Evolutionary conservation across 2,888 invertebrate species (phyloP), one percentile per base, ranked within the genome.

Genomic region (Drosophila borborema): DNA sequence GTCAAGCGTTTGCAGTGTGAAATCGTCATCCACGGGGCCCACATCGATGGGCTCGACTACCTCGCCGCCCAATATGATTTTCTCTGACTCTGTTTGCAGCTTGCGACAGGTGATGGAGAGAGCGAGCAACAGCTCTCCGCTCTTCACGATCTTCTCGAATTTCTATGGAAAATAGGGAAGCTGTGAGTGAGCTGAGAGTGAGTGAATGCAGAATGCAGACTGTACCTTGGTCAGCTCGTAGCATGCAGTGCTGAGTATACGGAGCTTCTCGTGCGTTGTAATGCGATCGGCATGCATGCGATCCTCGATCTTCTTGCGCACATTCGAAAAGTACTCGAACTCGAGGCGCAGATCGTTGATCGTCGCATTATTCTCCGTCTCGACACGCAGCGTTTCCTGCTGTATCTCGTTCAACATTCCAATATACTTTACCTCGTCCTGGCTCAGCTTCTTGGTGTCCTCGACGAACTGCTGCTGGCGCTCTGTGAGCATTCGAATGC

Each of bases 71-170:
- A 91, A 66, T 7, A 86, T 69, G 5, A 93, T 80, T 40, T 93
- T 93, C 60, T 93, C 92, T 3, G 90, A 81, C 72, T 93, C 90
- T 0, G 93, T 92, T 72, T 91, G 91, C 6, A 91, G 79, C 64
- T 93, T 93, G 10, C 92, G 73, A 23, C 92, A 93, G 28, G 81
- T 91, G 18, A 88, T 86, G 0, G 89, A 89, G 2, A 93, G 73
- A 0, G 90, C 80, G 0, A 93, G 64, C 2, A 93, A 59, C 6
- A 91, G 69, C 31, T 92, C 92, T 0, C 93, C 93, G 16, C 77
- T 86, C 48, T 86, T 86, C 1, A 80, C 80, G 38, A 88, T 82
- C 61, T 90, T 91, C 1, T 86, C 82, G 16, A 89, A 83, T 69
- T 84, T 77, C 92, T 92, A 31, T 23, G 23, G 34, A 10, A 20